Evolutionary conservation across 30 jellyfish, hydroid and myxozoan species (phyloP), one percentile per base, ranked within the genome.

Genomic region (Aurelia sp.): DNA sequence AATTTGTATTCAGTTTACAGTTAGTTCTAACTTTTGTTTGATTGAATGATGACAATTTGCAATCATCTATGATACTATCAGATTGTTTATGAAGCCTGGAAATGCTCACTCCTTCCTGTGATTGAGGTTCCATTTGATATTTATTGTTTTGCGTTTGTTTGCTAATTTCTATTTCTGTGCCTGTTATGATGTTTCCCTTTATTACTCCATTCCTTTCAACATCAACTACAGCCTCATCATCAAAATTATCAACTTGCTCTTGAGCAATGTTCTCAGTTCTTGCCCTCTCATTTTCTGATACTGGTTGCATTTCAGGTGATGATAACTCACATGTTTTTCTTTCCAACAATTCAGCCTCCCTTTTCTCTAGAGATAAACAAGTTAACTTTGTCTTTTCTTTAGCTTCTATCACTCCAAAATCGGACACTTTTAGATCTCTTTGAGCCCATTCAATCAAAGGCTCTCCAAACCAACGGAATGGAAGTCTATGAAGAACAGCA

Each of bases 401-500:
- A 62, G 35, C 15, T 9, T 62, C 79, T 31, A 4, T n/a, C 23
- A 16, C 57, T 33, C 13, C 87, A 63, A 78, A 78, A 51, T 78
- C 89, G 0, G 89, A 58, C 8, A 21, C 41, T 11, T 33, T 22
- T 23, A 66, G 61, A 3, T 69, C 47, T 40, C 89, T 69, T 31
- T 61, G 58, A 21, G 50, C 68, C 89, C 89, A 78, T 62, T 63
- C 44, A 20, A 44, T 37, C 30, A 62, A 13, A 11, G 22, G 71
- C 27, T 23, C 16, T 64, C 79, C 89, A 78, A 78, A 78, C 89
- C 89, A 78, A 44, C 41, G 16, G 21, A 74, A 62, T 16, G 89
- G 89, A 13, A 94, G 84, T 40, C 99, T 86, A 31, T 89, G 91
- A 16, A 82, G 61, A 13, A 86, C 75, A 40, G 92, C 47, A 27